These are phyloP conservation scores for Paramormyrops kingsleyae DNA, from an alignment of 2,113 vertebrate species.

Conservation along the genomic window DNA sequence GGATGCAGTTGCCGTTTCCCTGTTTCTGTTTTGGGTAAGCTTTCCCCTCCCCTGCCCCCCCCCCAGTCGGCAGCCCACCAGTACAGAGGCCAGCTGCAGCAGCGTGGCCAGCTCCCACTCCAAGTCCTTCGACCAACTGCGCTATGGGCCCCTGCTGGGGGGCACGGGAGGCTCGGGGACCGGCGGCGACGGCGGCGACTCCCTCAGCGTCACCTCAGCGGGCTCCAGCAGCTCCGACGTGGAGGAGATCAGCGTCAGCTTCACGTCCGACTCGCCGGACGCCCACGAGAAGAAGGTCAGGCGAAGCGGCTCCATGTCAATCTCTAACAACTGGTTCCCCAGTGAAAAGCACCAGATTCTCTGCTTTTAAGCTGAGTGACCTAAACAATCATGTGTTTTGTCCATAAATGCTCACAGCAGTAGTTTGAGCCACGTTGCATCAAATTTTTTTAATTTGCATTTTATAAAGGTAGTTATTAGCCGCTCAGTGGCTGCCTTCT, in stretches of 20 bases:
- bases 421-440: not conserved
- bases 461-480: not conserved
- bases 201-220: constrained; percentile 84
- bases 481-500: not conserved
- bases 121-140: constrained; percentile 90
- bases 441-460: not conserved
- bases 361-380: not conserved
- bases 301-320: too few relatives aligned
- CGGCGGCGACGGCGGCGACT: constrained; percentile 65
- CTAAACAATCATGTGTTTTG: not conserved
- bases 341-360: not conserved
- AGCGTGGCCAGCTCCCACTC: constrained; percentile 75
- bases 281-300: constrained; percentile 83
- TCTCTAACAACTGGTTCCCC: not conserved
- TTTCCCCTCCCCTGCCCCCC: not conserved
- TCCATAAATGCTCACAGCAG: not conserved
- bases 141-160: constrained; percentile 78
- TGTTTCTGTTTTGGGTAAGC: not conserved
- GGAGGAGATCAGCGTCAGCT: constrained; percentile 89
- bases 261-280: constrained; percentile 90
- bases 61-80: constrained; percentile 74
- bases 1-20: not conserved
- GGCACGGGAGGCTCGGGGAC: constrained; percentile 47
- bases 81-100: constrained; percentile 65
- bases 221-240: constrained; percentile 92